Base-by-base conservation (phyloP, 2,113 vertebrate species). In the Callionymus lyra region DNA sequence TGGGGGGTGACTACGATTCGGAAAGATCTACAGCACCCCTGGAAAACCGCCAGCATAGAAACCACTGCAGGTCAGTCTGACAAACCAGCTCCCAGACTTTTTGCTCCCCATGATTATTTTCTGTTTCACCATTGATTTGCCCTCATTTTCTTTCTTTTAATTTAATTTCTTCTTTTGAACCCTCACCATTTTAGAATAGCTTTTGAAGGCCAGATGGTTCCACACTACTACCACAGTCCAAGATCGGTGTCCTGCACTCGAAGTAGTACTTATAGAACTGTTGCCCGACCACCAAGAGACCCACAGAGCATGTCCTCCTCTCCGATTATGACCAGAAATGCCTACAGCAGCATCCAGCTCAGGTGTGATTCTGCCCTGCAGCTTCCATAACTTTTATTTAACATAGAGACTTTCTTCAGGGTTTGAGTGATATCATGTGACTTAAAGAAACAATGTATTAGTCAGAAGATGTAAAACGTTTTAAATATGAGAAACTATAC, bases 341-440 rank as follows among this genome's bases (percentile, higher is more conserved):
- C 92, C 69, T 93, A 93, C 84, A 96, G 94, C 74, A 97, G 90
- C 88, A 92, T 84, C 84, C 91, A 94, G 70, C 73, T 94, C 60
- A 88, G 90, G 94, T 97, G 85, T 73, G 82, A 58, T 33, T 35
- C 50, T 14, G 37, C 32, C 50, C 13, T 31, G 33, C 16, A 43
- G 40, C 47, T 41, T 2, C 50, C 2, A 37, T 8, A 41, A 40
- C 34, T 52, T 34, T 12, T 12, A 27, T 9, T 16, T 19, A 16
- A 27, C 8, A 4, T 27, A 4, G 4, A 8, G 4, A 27, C 21
- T 5, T 27, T 27, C 8, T 8, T 5, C 21, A 27, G 4, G 21
- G 21, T 27, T 27, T n/a, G n/a, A n/a, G n/a, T n/a, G n/a, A n/a
- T n/a, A n/a, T n/a, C n/a, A n/a, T n/a, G n/a, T n/a, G n/a, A n/a